Percentiles rank a stretch among this genome's conserved stretches.
Evolutionary conservation across 2,113 vertebrate genomes (phyloP).

Genomic region (Callorhinus ursinus): DNA sequence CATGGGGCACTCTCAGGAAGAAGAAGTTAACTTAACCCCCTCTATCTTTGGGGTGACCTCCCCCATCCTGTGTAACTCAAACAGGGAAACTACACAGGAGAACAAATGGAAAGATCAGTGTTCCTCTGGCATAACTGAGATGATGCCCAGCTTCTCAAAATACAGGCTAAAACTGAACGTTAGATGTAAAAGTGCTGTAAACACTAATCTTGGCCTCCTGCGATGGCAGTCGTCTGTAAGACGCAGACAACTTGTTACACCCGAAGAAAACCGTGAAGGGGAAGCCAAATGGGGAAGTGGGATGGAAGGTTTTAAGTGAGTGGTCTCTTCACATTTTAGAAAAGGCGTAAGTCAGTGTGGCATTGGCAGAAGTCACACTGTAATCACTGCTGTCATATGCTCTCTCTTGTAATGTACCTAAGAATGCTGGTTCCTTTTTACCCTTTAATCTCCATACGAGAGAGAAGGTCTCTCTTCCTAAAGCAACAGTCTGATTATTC

Average conservation of each 20-base stretch:
- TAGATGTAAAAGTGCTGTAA: background rate
- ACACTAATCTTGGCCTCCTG: background rate
- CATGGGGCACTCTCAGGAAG: background rate
- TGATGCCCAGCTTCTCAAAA: background rate
- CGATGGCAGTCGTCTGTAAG: constrained; percentile 42
- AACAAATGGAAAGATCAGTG: background rate
- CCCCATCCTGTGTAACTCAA: background rate
- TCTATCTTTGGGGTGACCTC: background rate
- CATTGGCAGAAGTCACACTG: constrained; percentile 62
- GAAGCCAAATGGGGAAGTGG: constrained; percentile 72
- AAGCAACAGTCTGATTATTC: background rate
- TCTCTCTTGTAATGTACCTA: background rate
- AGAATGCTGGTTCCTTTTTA: background rate
- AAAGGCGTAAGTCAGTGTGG: constrained; percentile 49
- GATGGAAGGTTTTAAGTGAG: background rate
- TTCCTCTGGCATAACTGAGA: background rate
- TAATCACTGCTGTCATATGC: background rate
- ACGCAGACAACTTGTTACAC: constrained; percentile 19
- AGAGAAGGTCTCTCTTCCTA: background rate
- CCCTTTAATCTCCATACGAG: background rate
- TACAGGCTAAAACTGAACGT: background rate
- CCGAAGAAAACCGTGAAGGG: constrained; percentile 53
- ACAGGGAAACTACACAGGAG: background rate
- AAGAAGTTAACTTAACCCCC: background rate
- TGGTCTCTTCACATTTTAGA: constrained; percentile 62